Evolutionary conservation across 64 coral and sea anemone genomes (phyloP), one percentile per base, ranked within the genome.

Genomic region (Montipora foliosa): DNA sequence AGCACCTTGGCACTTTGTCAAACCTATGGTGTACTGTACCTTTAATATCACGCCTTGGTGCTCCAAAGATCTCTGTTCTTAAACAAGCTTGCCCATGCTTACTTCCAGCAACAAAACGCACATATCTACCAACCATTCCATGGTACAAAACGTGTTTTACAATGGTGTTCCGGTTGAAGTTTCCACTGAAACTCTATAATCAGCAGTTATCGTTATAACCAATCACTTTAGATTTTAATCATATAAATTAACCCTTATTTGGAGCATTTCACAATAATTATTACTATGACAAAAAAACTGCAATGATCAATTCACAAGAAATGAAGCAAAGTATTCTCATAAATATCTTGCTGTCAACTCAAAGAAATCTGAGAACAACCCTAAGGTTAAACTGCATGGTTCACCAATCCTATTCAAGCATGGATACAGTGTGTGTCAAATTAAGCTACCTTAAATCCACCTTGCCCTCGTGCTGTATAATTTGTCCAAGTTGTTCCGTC

Each of bases 131-230:
- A 14, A 84, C 67, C 46, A 61, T 47, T 10, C 68, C 67, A 53
- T 21, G 8, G 29, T 62, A 49, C 51, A 92, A 78, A 20, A 16
- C 29, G 29, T 75, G 55, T 11, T 55, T 84, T 20, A 76, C 90
- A 13, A 15, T 50, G 3, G 89, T 59, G 14, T 59, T 81, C 22
- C 72, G 17, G 64, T 91, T 64, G 6, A 44, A 25, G 29, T 92
- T 92, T 19, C 79, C 90, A 76, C 14, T 75, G n/a, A 92, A 73
- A 3, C 55, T 66, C 90, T 92, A 21, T 76, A 91, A 75, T 50
- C 52, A 20, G 53, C 58, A 78, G 44, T 19, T n/a, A 71, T 29
- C 10, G 5, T 14, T 66, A 14, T 14, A 71, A 71, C 14, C 20
- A n/a, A 71, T 5, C 5, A 24, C 22, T 9, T 71, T 15, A 29